Percentiles rank a stretch among this genome's conserved stretches.
These are phyloP conservation scores for Rapana venosa DNA, from an alignment of 2,888 invertebrate genomes.

Conservation along the genomic window DNA sequence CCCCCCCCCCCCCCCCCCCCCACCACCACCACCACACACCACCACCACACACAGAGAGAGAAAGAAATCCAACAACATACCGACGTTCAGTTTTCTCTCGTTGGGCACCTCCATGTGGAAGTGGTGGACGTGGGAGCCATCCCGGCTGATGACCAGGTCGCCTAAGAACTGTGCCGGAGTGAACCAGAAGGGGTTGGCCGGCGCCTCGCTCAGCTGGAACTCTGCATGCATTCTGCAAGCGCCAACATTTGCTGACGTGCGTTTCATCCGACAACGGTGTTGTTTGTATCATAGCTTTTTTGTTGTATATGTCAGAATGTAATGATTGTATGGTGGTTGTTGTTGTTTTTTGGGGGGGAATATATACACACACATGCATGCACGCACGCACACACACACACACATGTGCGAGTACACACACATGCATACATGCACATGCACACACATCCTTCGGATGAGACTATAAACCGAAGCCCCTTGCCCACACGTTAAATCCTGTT, in stretches of 20 bases:
- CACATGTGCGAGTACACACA: not conserved
- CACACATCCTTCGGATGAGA: too few relatives aligned
- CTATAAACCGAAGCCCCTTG: too few relatives aligned
- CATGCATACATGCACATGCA: too few relatives aligned
- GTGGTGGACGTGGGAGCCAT: conserved; percentile 63
- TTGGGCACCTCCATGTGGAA: conserved; percentile 75
- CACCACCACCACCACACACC: too few relatives aligned
- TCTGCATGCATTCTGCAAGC: conserved; percentile 75
- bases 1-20: too few relatives aligned
- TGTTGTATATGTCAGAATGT: not conserved
- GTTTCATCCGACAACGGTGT: too few relatives aligned
- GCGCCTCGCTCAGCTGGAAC: conserved; percentile 77
- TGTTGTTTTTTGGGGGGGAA: too few relatives aligned
- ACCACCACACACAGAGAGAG: not conserved
- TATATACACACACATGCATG: too few relatives aligned
- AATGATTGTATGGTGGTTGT: too few relatives aligned
- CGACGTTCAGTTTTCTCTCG: conserved; percentile 74
- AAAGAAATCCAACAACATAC: conserved; percentile 62
- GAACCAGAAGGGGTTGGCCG: conserved; percentile 77
- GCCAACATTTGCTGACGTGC: not conserved
- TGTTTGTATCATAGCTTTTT: too few relatives aligned
- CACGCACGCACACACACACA: not conserved
- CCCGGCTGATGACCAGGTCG: conserved; percentile 68
- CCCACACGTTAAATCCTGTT: too few relatives aligned
- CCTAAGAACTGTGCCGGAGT: conserved; percentile 77